A percentile compares a stretch with the other conserved stretches of the same genome.
Evolutionary conservation across 2,797 vertebrate species (phyloP).

Genomic region (Zenarchopterus dispar): DNA sequence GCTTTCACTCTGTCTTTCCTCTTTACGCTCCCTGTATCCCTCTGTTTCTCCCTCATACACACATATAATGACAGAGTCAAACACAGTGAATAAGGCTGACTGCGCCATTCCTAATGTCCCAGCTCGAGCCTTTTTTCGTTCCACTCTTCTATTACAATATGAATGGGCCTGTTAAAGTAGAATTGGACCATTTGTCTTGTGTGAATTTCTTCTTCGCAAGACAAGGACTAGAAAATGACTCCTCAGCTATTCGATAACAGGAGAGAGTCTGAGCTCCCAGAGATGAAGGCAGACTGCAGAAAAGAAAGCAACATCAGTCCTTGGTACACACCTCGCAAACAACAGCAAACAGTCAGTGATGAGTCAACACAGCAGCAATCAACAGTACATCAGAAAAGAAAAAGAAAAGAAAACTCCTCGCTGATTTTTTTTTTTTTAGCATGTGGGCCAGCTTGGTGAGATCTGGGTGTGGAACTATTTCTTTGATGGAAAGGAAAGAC

Average conservation of each 20-base stretch:
- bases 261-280: constrained; percentile 38
- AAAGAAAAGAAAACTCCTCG: no score
- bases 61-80: constrained; percentile 38
- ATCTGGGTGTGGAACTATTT: constrained; percentile 6
- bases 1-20: constrained; percentile 21
- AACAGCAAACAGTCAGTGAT: constrained; percentile 42
- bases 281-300: constrained; percentile 59
- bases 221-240: constrained; percentile 74
- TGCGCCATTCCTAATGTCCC: constrained; percentile 73
- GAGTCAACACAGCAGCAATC: constrained; percentile 41
- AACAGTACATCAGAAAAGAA: constrained; percentile 16
- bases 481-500: constrained; percentile 11
- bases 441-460: constrained; percentile 19
- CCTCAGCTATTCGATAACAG: constrained; percentile 70
- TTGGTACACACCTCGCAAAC: constrained; percentile 30
- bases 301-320: constrained; percentile 43
- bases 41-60: constrained; percentile 16
- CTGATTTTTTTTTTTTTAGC: constrained; percentile 11
- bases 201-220: constrained; percentile 66
- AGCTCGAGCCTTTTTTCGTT: constrained; percentile 70
- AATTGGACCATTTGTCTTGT: constrained; percentile 83
- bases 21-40: constrained; percentile 18
- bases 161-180: constrained; percentile 75
- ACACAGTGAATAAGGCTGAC: constrained; percentile 68
- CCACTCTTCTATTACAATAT: constrained; percentile 79